phyloP scores from a whole-genome alignment of 2,888 invertebrate genomes.

The Cristatella mucedo region DNA sequence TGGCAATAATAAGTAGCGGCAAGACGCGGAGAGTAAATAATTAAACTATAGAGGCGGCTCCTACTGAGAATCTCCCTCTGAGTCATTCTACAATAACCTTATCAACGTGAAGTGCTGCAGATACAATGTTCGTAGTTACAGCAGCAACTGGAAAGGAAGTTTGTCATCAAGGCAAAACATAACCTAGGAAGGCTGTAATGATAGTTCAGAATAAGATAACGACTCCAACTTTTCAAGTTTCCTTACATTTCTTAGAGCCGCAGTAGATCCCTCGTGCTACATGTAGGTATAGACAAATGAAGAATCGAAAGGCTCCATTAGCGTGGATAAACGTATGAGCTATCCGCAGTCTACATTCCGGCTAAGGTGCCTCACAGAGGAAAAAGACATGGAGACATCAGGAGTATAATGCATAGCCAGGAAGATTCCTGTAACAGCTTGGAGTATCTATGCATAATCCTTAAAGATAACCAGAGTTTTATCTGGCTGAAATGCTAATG shows the following conservation, averaged over 20 bases:
- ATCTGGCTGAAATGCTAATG: slow-evolving; percentile 29
- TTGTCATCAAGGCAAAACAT: slow-evolving; percentile 62
- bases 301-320: slow-evolving; percentile 57
- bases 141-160: slow-evolving; percentile 63
- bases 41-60: slow-evolving; percentile 58
- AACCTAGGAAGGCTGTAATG: slow-evolving; percentile 59
- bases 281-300: slow-evolving; percentile 53
- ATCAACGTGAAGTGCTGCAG: slow-evolving; percentile 55
- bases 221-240: slow-evolving; percentile 51
- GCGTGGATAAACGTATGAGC: slow-evolving; percentile 52
- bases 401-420: slow-evolving; percentile 54
- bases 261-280: slow-evolving; percentile 51
- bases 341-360: slow-evolving; percentile 56
- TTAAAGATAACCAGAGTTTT: slow-evolving; percentile 47
- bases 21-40: slow-evolving; percentile 60
- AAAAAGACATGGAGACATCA: slow-evolving; percentile 49
- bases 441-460: slow-evolving; percentile 43
- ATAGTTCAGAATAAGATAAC: slow-evolving; percentile 52
- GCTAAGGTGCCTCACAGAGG: slow-evolving; percentile 52
- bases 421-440: slow-evolving; percentile 53
- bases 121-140: slow-evolving; percentile 43
- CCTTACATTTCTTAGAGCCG: slow-evolving; percentile 40
- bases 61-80: slow-evolving; percentile 59
- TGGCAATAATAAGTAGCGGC: slow-evolving; percentile 50
- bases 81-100: slow-evolving; percentile 50